Percentiles rank a stretch among this genome's conserved stretches.
Conservation (phyloP, 2,113 vertebrate genomes). For the Regulus satrapa region DNA sequence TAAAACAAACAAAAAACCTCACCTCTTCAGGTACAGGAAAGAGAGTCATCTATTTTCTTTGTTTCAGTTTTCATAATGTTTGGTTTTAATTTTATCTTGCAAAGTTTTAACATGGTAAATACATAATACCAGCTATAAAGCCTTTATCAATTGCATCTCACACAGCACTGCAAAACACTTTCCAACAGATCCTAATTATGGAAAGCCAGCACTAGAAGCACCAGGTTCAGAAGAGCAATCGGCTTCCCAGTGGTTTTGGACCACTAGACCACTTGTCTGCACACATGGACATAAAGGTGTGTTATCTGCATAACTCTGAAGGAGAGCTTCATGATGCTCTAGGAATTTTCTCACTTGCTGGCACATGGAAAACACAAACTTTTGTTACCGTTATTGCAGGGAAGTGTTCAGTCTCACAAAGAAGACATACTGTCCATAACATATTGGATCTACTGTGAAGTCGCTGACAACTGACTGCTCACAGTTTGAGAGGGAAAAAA, state of each 20-base stretch:
- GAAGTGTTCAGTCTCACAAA: neutral
- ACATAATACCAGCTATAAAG: neutral
- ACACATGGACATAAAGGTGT: neutral
- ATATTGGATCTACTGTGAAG: neutral
- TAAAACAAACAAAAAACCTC: neutral
- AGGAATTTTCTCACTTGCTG: neutral
- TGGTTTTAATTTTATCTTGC: neutral
- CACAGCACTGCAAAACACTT: neutral
- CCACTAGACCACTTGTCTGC: neutral
- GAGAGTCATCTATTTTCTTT: neutral
- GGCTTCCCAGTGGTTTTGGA: neutral
- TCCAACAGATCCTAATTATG: neutral
- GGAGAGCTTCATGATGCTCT: neutral
- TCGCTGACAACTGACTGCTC: neutral
- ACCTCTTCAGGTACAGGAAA: neutral
- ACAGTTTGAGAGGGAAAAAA: neutral
- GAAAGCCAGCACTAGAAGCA: neutral
- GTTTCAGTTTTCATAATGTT: neutral
- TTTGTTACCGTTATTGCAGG: neutral
- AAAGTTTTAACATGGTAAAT: neutral
- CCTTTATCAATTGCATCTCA: neutral
- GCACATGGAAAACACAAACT: neutral
- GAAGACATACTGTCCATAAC: neutral
- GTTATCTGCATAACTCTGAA: neutral
- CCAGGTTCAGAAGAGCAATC: neutral